Base-by-base conservation (phyloP, 2,113 vertebrate genomes). In the Sphaerodactylus townsendi region DNA sequence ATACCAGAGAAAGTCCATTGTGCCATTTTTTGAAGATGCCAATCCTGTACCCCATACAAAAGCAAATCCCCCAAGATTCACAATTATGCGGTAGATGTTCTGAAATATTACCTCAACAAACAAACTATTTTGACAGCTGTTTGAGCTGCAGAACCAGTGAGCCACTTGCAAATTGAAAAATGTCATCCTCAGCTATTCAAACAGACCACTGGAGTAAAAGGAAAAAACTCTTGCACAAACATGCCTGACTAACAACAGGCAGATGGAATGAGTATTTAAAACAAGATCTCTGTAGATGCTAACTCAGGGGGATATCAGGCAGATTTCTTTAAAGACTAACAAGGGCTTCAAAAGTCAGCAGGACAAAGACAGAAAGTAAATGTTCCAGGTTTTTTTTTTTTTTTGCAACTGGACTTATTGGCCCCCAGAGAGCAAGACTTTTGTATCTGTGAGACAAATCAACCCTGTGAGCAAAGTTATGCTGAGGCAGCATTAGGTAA, bases 111-210 rank as follows among this genome's bases (percentile, higher is more conserved):
- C 83, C 90, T 87, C 66, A 85, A 85, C 83, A 86, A 92, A 88
- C 82, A 84, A 89, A 90, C 64, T 91, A 82, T 93, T 92, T 79
- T 91, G 93, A 93, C 92, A 94, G 91, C 81, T 92, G 90, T 84
- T 93, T 88, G 93, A 85, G 90, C 84, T 93, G 88, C 87, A 85
- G 85, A 92, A 88, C 83, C 95, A 89, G 92, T 92, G 95, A 95
- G 94, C 92, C 91, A 90, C 93, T 92, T 93, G 93, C 90, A 93
- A 93, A 90, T 94, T 50, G 72, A 95, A 92, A 93, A 93, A 87
- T 92, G 94, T 95, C 94, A 95, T 81, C 95, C 93, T 92, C 89
- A 5, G 77, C 73, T 35, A 90, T 91, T 90, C 87, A 94, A 93
- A 88, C 86, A 87, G 75, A 90, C 90, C 94, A 90, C 83, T 62